These are phyloP conservation scores for Sinocyclocheilus anophthalmus DNA, from an alignment of 2,113 vertebrate species.

Conservation along the genomic window DNA sequence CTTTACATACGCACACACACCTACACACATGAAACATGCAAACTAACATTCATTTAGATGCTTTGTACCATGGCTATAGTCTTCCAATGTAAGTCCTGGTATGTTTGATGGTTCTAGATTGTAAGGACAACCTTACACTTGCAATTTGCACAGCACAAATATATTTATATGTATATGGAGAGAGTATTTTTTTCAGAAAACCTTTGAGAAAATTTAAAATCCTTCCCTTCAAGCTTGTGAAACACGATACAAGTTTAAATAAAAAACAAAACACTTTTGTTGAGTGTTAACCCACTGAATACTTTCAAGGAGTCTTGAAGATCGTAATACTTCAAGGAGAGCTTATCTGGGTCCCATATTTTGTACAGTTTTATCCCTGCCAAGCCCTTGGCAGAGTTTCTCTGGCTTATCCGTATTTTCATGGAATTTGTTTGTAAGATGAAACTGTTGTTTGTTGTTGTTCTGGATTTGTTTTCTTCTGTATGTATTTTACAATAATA, in stretches of 20 bases:
- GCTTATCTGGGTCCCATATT: constrained; percentile 42
- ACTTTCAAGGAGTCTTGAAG: constrained; percentile 17
- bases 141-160: constrained; percentile 77
- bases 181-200: constrained; percentile 62
- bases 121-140: constrained; percentile 62
- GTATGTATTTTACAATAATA: constrained; percentile 58
- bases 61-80: constrained; percentile 32
- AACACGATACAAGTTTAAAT: not conserved
- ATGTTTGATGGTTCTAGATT: constrained; percentile 50
- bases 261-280: not conserved
- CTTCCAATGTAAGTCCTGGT: constrained; percentile 53
- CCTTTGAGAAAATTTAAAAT: constrained; percentile 40
- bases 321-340: constrained; percentile 6
- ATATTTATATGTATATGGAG: constrained; percentile 75
- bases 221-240: constrained; percentile 48
- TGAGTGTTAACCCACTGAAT: constrained; percentile 7
- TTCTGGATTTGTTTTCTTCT: constrained; percentile 25
- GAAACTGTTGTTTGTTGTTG: constrained; percentile 43
- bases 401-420: constrained; percentile 45
- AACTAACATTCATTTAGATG: constrained; percentile 12
- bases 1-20: not conserved
- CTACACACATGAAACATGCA: constrained; percentile 13
- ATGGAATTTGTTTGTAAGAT: constrained; percentile 50
- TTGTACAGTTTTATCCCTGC: constrained; percentile 57
- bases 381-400: constrained; percentile 35